Evolutionary conservation across 2,888 invertebrate genomes (phyloP).

Genomic region (Thyatira batis): DNA sequence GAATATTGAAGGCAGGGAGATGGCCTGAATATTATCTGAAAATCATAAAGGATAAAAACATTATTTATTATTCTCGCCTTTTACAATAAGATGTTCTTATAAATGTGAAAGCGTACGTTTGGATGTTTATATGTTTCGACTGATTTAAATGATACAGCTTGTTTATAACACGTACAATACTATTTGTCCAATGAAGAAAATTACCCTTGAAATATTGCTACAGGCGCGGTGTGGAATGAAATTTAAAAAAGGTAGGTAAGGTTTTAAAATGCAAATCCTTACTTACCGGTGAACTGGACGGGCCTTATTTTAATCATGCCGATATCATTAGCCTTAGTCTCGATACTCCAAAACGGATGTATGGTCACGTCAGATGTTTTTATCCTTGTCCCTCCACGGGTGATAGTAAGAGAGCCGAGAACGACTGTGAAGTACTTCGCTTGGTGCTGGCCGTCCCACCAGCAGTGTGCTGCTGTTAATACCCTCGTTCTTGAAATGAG

Average conservation of each 20-base stretch:
- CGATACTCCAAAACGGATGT: conserved; percentile 58
- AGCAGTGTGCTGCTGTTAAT: conserved; percentile 70
- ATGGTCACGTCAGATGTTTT: conserved; percentile 45
- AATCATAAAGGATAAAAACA: too few species aligned
- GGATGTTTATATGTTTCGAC: too few species aligned
- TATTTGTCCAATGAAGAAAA: too few species aligned
- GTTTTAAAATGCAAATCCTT: too few species aligned
- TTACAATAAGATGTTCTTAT: too few species aligned
- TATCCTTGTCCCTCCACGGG: conserved; percentile 63
- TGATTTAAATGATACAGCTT: too few species aligned
- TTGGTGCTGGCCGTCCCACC: too few species aligned
- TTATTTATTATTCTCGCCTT: not conserved
- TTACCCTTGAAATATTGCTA: too few species aligned
- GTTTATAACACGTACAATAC: too few species aligned
- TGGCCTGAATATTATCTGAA: conserved; percentile 59
- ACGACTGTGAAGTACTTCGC: conserved; percentile 59
- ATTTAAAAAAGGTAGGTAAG: too few species aligned
- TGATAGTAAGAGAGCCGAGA: conserved; percentile 62
- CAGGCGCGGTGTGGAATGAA: too few species aligned
- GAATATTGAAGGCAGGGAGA: conserved; percentile 47
- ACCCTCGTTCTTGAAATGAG: conserved; percentile 58
- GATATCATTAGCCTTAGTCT: conserved; percentile 50
- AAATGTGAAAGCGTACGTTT: too few species aligned
- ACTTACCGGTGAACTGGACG: conserved; percentile 58
- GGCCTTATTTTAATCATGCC: conserved; percentile 51